Base-by-base conservation (phyloP, 2,797 vertebrate species). In the Botia kubotai region DNA sequence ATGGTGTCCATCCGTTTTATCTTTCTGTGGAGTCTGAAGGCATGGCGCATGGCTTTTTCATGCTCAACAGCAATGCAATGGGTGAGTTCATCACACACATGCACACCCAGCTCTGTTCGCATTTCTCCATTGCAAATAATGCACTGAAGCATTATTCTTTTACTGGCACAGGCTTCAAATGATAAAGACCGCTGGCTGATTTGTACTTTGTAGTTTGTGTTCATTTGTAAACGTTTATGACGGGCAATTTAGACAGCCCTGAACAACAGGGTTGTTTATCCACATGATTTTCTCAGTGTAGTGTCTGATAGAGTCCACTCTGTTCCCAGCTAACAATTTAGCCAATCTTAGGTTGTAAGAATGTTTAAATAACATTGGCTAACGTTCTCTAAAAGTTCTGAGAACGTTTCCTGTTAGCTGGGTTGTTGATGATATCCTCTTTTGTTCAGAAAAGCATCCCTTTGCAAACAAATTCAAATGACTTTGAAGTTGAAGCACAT, bases 1-100 rank as follows among this genome's bases (percentile, higher is more conserved):
- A 98, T 0, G 96, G 97, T 0, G 94, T 86, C 12, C 96, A 98
- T 88, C 96, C 97, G 0, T 97, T 98, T 85, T 98, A 96, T 87
- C 89, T 98, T 74, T 86, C 87, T 2, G 90, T 97, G 94, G 97
- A 97, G 88, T 86, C 94, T 2, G 91, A 87, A 0, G 96, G 95
- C 16, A 87, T 85, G 1, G 89, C 96, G 57, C 95, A 97, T 0
- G 97, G 94, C 0, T 94, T 97, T 88, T 97, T 98, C 90, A 91
- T 97, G 69, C 93, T 97, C 48, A 98, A 98, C 91, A 96, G 96
- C 91, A 98, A 98, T 0, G 96, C 81, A 8, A 87, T 87, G 86
- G 86, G 86, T 87, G 46, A 36, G 82, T 23, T 52, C n/a, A 26
- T 29, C 19, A 29, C n/a, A 65, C 39, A 10, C 66, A 81, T 43